Conservation (phyloP, 23 tunicate species). For the Styela clava region DNA sequence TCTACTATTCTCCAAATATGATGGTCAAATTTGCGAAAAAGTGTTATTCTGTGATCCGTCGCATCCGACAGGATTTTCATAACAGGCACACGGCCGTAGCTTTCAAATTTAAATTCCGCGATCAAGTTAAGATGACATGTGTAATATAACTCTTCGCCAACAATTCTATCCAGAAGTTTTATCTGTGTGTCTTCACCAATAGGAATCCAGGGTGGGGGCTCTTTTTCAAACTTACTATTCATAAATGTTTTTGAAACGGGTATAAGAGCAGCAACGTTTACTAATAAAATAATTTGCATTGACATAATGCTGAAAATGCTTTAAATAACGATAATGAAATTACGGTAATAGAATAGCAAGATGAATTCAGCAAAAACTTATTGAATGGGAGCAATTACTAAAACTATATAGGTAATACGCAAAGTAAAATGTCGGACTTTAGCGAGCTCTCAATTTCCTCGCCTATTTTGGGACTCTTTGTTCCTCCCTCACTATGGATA, state of each 20-base stretch:
- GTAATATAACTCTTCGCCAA: conserved; percentile 4
- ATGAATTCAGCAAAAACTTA: too few species aligned
- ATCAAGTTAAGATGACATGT: not conserved
- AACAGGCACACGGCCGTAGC: not conserved
- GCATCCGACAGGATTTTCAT: not conserved
- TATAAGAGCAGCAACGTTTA: too few species aligned
- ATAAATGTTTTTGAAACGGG: not conserved
- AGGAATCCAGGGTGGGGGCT: conserved; percentile 9
- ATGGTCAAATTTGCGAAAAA: not conserved
- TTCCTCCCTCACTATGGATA: too few species aligned
- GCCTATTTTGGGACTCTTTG: too few species aligned
- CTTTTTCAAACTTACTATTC: not conserved
- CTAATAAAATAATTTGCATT: too few species aligned
- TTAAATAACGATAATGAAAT: too few species aligned
- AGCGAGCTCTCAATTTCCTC: too few species aligned
- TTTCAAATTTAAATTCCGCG: conserved; percentile 14
- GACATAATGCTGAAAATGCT: too few species aligned
- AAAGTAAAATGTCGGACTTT: too few species aligned
- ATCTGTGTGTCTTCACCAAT: not conserved
- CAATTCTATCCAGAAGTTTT: not conserved
- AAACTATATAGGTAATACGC: too few species aligned
- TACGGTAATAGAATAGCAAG: too few species aligned
- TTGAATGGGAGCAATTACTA: too few species aligned
- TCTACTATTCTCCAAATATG: not conserved
- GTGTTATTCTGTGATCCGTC: not conserved